Base-by-base conservation (phyloP, 1,140 invertebrate genomes). In the Stenopsyche tienmushanensis region DNA sequence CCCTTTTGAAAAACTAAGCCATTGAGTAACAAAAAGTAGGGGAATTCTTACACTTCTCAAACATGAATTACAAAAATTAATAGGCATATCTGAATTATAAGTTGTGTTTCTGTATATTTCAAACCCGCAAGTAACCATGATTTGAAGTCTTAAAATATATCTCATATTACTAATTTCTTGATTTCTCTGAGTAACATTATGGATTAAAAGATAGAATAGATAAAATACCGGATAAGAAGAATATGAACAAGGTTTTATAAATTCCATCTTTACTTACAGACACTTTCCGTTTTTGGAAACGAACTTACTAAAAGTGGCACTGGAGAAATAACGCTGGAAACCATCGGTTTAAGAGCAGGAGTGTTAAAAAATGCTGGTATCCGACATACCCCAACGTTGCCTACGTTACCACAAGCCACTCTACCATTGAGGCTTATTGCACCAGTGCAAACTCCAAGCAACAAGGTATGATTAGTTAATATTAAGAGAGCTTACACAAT, bases 381-480 rank as follows among this genome's bases (percentile, higher is more conserved):
- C 34, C 26, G 23, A 2, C 49, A 59, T 3, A 39, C 52, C 17
- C 67, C 67, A 0, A 21, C 29, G 1, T 53, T 64, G 24, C 10
- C 17, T 7, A 15, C 13, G 10, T 29, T 29, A 8, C 58, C 64
- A 1, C 20, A 23, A n/a, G 50, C 59, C 18, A 39, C 50, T 7
- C 42, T 69, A 41, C 23, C 63, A 25, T 17, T 69, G 10, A 62
- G 52, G 20, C n/a, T 69, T 9, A 62, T 62, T 18, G 7, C 41
- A 21, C 63, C 63, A 10, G 34, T 69, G 3, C 50, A 57, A 3
- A 34, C 52, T 3, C 18, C 34, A 3, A 21, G 9, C 18, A 54
- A 62, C 13, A 69, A 65, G 62, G 62, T 69, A 58, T 15, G 5
- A 42, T 45, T 55, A n/a, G 17, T 55, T 41, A 7, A 10, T 3